Base-by-base conservation (phyloP, 2,113 vertebrate genomes). In the Ochotona curzoniae region DNA sequence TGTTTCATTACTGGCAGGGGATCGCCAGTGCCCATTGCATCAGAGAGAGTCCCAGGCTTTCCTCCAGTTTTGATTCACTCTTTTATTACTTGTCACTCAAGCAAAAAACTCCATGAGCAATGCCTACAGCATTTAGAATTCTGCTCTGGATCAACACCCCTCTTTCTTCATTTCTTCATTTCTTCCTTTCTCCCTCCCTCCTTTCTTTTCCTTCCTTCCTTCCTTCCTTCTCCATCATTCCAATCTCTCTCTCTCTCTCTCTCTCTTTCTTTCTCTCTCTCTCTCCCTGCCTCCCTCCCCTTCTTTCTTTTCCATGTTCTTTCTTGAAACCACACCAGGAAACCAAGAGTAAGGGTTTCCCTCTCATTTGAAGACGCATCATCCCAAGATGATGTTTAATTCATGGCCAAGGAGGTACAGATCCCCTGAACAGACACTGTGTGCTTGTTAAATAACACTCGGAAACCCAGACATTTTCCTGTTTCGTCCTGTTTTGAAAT, bases 381-480 rank as follows among this genome's bases (percentile, higher is more conserved):
- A 87, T n/a, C 76, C 25, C 5, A 44, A 93, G 80, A 83, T 0
- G 26, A 96, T 95, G 87, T 94, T 93, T 96, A 96, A 97, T 96
- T 97, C 90, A 80, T 95, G 94, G 74, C 67, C 61, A 20, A 86
- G 67, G 64, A 95, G 94, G 95, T 85, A 69, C 57, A 87, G 92
- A 75, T 91, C 75, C 85, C 87, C 83, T 96, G 61, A 95, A 87
- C 85, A 97, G 96, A 97, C 96, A 94, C 83, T 75, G 76, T 64
- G 44, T 95, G 86, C 98, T 98, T 98, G 95, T 97, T 95, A 98
- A 98, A 97, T 94, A 96, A 90, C 91, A 92, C 96, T 97, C 90
- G 80, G 96, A 97, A 98, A 32, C 73, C 94, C 97, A 98, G 97
- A 98, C 95, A 44, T 95, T 97, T 98, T 98, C 97, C 97, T 96